Evolutionary conservation across 2,113 vertebrate species (phyloP), one percentile per base, ranked within the genome.

Genomic region (Acrocephalus kingi): DNA sequence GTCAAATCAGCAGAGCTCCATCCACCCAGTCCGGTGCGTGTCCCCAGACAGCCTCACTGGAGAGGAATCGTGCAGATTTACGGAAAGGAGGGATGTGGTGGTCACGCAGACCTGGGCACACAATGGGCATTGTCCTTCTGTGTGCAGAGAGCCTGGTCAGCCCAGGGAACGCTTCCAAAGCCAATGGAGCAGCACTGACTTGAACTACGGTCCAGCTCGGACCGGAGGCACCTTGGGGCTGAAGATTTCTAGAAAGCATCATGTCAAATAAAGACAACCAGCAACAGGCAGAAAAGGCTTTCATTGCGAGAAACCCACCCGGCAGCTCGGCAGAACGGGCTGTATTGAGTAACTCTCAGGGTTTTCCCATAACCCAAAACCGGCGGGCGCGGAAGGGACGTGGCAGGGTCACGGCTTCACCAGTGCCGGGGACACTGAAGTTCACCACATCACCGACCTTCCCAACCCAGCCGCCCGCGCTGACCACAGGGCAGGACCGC

Each of bases 251-350:
- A 28, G 51, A 39, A n/a, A 83, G 71, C 85, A 55, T 56, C n/a
- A 1, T 0, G 25, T 31, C 71, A 74, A 74, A 24, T 30, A 31
- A 67, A 54, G 67, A 24, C 17, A 61, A 63, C 7, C 0, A 83
- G 56, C 51, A 59, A 48, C 19, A 33, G 43, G 67, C 39, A 45
- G 56, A 10, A 43, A 39, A 84, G 48, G 55, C 43, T 90, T 43
- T 39, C 39, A 1, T 0, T 2, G 33, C 28, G 6, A 71, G 76
- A 18, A 55, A 33, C 0, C 2, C 30, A 39, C 37, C 10, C 1
- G 6, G 45, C 64, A 39, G 63, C 58, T 33, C 24, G 21, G 56
- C 39, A n/a, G 82, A 30, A 24, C 0, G 6, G 68, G 35, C 10
- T 24, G 35, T 14, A 30, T 2, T 12, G 28, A 58, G 79, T 43